Conservation (phyloP, 2,113 vertebrate species). For the Coracopsis vasa region DNA sequence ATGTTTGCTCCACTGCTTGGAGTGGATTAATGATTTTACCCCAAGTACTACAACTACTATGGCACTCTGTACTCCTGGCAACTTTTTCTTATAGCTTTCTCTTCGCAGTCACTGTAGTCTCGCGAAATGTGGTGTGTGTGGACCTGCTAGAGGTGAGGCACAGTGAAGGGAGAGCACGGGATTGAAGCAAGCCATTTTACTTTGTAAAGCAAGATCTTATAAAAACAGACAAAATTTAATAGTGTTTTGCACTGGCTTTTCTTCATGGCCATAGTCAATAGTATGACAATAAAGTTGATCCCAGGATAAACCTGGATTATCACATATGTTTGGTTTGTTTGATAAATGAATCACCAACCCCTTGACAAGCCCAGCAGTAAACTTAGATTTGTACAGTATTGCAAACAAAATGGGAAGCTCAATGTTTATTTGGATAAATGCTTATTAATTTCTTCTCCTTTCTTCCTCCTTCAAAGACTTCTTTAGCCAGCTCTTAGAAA, state of each 20-base stretch:
- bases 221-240: neutral
- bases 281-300: neutral
- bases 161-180: neutral
- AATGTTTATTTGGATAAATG: neutral
- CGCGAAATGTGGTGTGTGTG: rapidly evolving
- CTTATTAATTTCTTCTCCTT: neutral
- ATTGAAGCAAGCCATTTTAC: neutral
- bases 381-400: neutral
- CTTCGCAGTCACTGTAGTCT: rapidly evolving
- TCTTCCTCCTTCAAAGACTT: neutral
- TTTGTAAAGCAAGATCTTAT: neutral
- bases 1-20: rapidly evolving
- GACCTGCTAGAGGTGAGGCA: neutral
- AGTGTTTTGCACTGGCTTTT: rapidly evolving
- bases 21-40: neutral
- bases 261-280: neutral
- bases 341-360: neutral
- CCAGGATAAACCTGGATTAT: constrained; percentile 11
- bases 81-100: neutral
- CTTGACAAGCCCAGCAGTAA: neutral
- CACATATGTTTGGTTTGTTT: neutral
- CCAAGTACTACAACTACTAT: neutral
- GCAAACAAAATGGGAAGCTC: neutral
- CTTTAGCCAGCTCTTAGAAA: neutral
- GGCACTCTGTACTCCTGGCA: rapidly evolving